Base-by-base conservation (phyloP, 2,113 vertebrate genomes). In the Plectropomus leopardus region DNA sequence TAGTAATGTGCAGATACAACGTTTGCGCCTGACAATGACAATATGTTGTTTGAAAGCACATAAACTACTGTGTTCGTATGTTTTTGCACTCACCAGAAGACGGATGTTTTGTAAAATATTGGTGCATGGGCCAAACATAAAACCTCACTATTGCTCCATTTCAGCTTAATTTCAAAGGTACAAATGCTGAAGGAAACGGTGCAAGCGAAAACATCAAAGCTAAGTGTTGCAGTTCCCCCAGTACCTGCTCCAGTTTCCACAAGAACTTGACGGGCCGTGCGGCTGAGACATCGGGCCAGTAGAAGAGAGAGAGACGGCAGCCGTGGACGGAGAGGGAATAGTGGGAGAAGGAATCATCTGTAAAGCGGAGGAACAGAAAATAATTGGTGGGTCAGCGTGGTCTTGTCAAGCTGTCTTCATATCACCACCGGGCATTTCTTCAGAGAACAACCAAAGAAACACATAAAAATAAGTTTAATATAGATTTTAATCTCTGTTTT, bases 161-260 rank as follows among this genome's bases (percentile, higher is more conserved):
- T 68, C 53, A 50, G 44, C 28, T 72, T 32, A 5, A 64, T 74
- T 80, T 58, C 5, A 47, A 51, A 78, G 68, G 55, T 53, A 23
- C 45, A 66, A 72, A 87, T 1, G 77, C 34, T 24, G 24, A 75
- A 63, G 50, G 50, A 40, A 7, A 40, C 10, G 36, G 36, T 40
- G 36, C 36, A 40, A 40, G 36, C 2, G 36, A 40, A 10, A 84
- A 73, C 80, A 76, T 89, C 71, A 69, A 58, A 78, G 68, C 54
- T 7, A 6, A 16, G 73, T 21, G 10, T 8, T 55, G 70, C 60
- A n/a, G 51, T 26, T 86, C 79, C 79, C 68, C 8, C 50, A 23
- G 74, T 94, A 99, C 98, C 98, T 99, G 98, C 85, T 99, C 98
- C 81, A 99, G 93, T 92, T 99, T 99, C 98, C 98, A 99, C 77